These are phyloP conservation scores for Anagyrus pseudococci DNA, from an alignment of 2,888 invertebrate species.

Conservation along the genomic window DNA sequence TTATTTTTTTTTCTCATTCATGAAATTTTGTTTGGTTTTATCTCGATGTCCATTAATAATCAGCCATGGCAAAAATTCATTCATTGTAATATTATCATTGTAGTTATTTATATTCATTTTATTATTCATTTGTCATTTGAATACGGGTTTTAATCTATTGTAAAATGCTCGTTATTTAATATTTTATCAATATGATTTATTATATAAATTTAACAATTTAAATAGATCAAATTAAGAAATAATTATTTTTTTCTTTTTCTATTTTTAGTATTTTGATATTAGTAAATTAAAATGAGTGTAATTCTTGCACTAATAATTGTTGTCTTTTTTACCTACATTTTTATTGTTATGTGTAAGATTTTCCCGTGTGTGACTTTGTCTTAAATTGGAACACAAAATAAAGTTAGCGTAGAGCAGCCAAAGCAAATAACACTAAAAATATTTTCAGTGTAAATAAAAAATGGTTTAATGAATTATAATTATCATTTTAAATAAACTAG, in stretches of 20 bases:
- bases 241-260: too few species aligned
- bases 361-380: too few species aligned
- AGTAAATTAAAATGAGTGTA: too few species aligned
- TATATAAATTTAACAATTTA: constrained; percentile 1
- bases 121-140: constrained; percentile 35
- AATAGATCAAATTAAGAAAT: constrained; percentile 13
- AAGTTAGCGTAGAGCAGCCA: constrained; percentile 35
- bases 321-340: too few species aligned
- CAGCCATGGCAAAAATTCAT: constrained; percentile 28
- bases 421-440: constrained; percentile 38
- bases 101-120: constrained; percentile 17
- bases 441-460: constrained; percentile 34
- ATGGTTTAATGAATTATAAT: constrained; percentile 6
- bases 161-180: background rate
- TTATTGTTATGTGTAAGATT: too few species aligned
- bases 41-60: constrained; percentile 34
- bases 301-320: too few species aligned
- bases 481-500: constrained; percentile 18
- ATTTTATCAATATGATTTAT: constrained; percentile 17
- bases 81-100: constrained; percentile 31
- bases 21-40: constrained; percentile 33
- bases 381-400: constrained; percentile 5
- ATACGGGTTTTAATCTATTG: constrained; percentile 2
- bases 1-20: constrained; percentile 27
- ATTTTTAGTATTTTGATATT: too few species aligned